Conservation (phyloP, 2,113 vertebrate genomes). For the Amphiprion percula region DNA sequence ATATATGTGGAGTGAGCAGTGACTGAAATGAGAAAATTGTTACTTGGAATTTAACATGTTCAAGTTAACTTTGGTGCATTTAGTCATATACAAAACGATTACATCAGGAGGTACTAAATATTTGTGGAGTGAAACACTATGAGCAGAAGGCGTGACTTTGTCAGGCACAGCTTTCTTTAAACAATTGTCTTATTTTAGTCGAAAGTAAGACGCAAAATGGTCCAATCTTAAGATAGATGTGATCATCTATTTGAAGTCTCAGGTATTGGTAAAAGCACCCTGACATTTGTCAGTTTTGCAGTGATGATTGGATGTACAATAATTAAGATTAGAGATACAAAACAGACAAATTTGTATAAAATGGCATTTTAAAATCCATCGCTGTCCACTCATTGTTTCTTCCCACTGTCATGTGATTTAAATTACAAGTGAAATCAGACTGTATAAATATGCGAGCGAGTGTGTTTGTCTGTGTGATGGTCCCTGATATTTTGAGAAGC, state of each 20-base stretch:
- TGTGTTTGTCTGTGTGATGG: slow-evolving; percentile 7
- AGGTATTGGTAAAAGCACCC: no score
- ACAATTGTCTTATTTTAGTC: no score
- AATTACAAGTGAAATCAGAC: neutral
- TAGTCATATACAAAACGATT: neutral
- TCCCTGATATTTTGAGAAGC: neutral
- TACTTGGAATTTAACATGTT: neutral
- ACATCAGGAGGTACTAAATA: neutral
- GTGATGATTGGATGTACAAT: no score
- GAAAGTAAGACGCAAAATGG: no score
- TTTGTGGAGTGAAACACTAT: neutral
- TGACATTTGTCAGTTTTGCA: no score
- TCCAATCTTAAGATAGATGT: no score
- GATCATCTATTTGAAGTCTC: no score
- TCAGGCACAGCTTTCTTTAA: neutral
- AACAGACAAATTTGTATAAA: neutral
- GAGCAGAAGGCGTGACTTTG: neutral
- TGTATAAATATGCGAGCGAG: neutral
- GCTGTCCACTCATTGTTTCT: no score
- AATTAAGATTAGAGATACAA: no score
- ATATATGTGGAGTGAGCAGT: neutral
- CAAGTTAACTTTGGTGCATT: neutral
- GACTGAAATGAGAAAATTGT: neutral
- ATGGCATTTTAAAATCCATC: neutral
- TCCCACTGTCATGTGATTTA: neutral